Evolutionary conservation across 2,113 vertebrate species (phyloP).

Genomic region (Tragelaphus imberbis): DNA sequence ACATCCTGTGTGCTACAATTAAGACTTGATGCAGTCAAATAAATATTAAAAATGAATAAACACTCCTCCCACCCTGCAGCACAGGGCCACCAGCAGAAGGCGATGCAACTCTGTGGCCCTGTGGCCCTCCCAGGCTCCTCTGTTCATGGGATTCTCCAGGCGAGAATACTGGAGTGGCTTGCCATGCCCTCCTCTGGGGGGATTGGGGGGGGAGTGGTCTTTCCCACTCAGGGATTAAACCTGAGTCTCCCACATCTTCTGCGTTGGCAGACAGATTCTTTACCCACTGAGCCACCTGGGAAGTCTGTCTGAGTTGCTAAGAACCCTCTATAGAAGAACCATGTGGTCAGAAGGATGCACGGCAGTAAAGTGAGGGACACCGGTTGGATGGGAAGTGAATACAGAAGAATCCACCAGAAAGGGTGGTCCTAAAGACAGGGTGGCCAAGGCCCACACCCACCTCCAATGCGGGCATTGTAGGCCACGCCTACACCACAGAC

Average conservation of each 20-base stretch:
- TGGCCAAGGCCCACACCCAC: slow-evolving; percentile 72
- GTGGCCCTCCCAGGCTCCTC: neutral
- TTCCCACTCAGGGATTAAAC: neutral
- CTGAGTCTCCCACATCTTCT: neutral
- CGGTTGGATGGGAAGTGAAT: neutral
- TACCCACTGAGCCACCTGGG: neutral
- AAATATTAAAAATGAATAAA: neutral
- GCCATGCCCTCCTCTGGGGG: neutral
- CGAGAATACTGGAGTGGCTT: neutral
- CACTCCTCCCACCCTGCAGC: neutral
- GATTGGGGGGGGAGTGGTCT: neutral
- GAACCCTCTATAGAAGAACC: neutral
- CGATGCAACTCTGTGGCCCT: neutral
- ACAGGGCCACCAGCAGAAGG: neutral
- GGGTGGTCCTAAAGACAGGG: neutral
- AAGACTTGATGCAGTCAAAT: neutral
- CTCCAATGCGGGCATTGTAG: slow-evolving; percentile 94
- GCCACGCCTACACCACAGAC: slow-evolving; percentile 96
- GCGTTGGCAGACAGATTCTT: neutral
- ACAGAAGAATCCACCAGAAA: neutral
- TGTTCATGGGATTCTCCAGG: neutral
- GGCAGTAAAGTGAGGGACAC: neutral
- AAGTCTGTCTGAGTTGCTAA: neutral
- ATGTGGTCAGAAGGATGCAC: neutral
- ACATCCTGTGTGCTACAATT: neutral